Conservation (phyloP, 2,888 invertebrate species). For the Andrena fulva region DNA sequence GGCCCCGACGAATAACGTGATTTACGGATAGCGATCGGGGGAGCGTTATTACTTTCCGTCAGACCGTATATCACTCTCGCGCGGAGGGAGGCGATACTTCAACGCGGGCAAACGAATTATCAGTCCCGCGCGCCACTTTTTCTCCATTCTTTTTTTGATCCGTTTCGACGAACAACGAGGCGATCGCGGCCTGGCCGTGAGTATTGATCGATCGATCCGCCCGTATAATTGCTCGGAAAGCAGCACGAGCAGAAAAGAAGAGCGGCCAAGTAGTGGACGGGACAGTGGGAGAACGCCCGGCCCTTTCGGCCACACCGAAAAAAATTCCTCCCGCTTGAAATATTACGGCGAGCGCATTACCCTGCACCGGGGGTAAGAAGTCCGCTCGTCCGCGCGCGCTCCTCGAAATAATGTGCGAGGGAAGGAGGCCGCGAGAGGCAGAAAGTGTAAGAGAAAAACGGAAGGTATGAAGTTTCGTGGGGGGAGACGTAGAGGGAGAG, state of each 20-base stretch:
- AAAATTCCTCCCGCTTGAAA: conserved; percentile 79
- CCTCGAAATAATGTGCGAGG: conserved; percentile 40
- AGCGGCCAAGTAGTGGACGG: background rate
- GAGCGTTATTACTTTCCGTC: conserved; percentile 58
- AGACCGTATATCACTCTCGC: conserved; percentile 49
- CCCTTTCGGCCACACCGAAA: conserved; percentile 59
- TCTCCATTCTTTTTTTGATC: conserved; percentile 35
- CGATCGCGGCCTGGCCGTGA: background rate
- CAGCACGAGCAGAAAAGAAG: conserved; percentile 27
- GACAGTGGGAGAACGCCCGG: conserved; percentile 44
- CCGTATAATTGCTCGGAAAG: conserved; percentile 67
- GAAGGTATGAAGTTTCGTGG: conserved; percentile 4
- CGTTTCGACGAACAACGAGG: conserved; percentile 14
- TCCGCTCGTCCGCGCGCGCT: conserved; percentile 31
- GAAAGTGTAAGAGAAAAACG: conserved; percentile 26
- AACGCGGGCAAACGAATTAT: conserved; percentile 47
- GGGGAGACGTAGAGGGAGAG: conserved; percentile 10
- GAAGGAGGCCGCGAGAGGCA: conserved; percentile 33
- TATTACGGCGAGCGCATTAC: conserved; percentile 78
- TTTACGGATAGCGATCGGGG: conserved; percentile 58
- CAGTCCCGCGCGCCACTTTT: conserved; percentile 20
- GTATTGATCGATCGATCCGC: conserved; percentile 67
- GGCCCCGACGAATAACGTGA: conserved; percentile 53
- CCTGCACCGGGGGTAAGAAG: conserved; percentile 71
- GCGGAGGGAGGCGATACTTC: conserved; percentile 44